Evolutionary conservation across 2,888 invertebrate genomes (phyloP).

Genomic region (Philereme vetulata): DNA sequence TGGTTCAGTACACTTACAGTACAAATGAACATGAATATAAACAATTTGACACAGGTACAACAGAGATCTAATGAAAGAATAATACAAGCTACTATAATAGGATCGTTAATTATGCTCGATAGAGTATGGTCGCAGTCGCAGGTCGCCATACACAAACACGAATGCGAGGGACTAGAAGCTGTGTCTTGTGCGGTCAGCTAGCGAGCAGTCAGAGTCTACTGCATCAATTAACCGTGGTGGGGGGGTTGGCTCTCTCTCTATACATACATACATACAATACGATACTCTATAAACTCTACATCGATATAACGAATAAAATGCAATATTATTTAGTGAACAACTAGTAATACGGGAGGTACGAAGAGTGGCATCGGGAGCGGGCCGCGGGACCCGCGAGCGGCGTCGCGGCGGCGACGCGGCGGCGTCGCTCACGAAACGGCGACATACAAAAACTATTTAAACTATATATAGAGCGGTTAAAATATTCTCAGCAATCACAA

Average conservation of each 20-base stretch:
- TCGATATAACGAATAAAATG: slow-evolving; percentile 59
- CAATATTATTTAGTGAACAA: slow-evolving; percentile 53
- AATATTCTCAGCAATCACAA: slow-evolving; percentile 82
- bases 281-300: slow-evolving; percentile 56
- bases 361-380: slow-evolving; percentile 19
- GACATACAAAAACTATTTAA: slow-evolving; percentile 72
- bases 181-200: slow-evolving; percentile 62
- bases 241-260: slow-evolving; percentile 59
- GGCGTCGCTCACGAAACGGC: slow-evolving; percentile 37
- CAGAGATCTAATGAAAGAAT: slow-evolving; percentile 84
- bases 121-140: slow-evolving; percentile 63
- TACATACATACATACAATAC: slow-evolving; percentile 47
- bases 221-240: slow-evolving; percentile 81
- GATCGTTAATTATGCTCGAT: slow-evolving; percentile 81
- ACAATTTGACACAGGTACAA: slow-evolving; percentile 82
- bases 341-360: slow-evolving; percentile 47
- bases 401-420: slow-evolving; percentile 14
- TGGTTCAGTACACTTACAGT: slow-evolving; percentile 69
- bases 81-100: slow-evolving; percentile 80
- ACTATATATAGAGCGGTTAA: slow-evolving; percentile 79
- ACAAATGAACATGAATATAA: slow-evolving; percentile 73
- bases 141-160: slow-evolving; percentile 67
- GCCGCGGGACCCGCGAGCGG: background rate
- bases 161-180: slow-evolving; percentile 82
- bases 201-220: slow-evolving; percentile 79